phyloP scores from a whole-genome alignment of 2,888 invertebrate genomes.

The Drosophila peninsularis region DNA sequence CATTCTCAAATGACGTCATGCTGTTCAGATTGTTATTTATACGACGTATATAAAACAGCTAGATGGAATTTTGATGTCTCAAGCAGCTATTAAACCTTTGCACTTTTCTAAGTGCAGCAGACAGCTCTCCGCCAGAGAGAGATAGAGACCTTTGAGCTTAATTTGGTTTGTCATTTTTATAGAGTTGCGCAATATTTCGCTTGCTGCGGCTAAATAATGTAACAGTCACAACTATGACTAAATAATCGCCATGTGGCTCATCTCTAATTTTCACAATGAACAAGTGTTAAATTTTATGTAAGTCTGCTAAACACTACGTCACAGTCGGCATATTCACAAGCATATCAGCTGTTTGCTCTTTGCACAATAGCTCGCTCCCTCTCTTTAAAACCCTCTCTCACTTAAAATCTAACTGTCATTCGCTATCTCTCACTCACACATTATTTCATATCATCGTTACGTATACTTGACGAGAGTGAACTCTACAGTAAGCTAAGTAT shows the following conservation, averaged over 20 bases:
- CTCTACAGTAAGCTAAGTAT: conserved; percentile 24
- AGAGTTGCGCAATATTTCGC: conserved; percentile 8
- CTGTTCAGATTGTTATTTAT: background rate
- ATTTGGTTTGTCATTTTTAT: background rate
- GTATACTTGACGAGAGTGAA: conserved; percentile 4
- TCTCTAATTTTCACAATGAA: conserved; percentile 2
- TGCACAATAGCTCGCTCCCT: background rate
- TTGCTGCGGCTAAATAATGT: no score
- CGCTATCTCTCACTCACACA: conserved; percentile 7
- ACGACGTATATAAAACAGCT: background rate
- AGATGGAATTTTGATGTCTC: background rate
- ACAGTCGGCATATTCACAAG: conserved; percentile 31
- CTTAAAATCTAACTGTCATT: conserved; percentile 15
- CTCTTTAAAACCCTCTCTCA: conserved; percentile 22
- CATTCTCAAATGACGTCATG: conserved; percentile 30
- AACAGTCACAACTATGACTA: background rate
- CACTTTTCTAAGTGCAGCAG: background rate
- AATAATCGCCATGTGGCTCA: conserved; percentile 1
- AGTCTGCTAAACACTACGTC: conserved; percentile 20
- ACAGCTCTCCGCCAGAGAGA: background rate
- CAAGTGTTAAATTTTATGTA: conserved; percentile 4
- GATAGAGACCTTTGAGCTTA: background rate
- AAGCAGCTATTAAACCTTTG: background rate
- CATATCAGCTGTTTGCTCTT: conserved; percentile 53
- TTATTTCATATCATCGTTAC: conserved; percentile 53